Evolutionary conservation across 1,140 invertebrate genomes (phyloP).

Genomic region (Zaprionus tsacasi): DNA sequence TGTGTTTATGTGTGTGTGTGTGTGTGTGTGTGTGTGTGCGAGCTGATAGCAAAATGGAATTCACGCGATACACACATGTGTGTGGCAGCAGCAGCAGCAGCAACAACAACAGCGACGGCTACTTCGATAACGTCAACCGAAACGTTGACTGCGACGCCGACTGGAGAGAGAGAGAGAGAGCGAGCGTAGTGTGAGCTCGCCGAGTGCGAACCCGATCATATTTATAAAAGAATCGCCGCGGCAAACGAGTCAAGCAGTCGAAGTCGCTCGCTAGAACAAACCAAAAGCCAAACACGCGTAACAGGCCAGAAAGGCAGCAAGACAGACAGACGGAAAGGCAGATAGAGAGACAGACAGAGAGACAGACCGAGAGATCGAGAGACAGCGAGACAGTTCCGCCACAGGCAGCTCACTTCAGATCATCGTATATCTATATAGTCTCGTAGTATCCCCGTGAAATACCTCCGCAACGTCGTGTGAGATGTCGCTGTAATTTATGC

Average conservation of each 20-base stretch:
- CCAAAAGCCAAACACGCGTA: conserved; percentile 43
- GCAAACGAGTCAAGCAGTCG: conserved; percentile 74
- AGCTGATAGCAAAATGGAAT: conserved; percentile 69
- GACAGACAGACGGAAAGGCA: conserved; percentile 1
- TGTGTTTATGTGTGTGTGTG: conserved; percentile 53
- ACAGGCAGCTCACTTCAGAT: background rate
- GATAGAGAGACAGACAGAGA: too few species aligned
- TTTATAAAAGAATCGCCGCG: conserved; percentile 78
- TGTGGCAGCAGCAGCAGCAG: conserved; percentile 30
- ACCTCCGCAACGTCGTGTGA: conserved; percentile 20
- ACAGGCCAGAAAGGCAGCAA: conserved; percentile 9
- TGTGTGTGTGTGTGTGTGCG: conserved; percentile 14
- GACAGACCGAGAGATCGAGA: too few species aligned
- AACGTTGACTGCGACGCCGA: conserved; percentile 9
- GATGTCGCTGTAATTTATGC: conserved; percentile 29
- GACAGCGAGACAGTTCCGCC: too few species aligned
- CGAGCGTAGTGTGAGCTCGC: too few species aligned
- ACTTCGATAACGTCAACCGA: conserved; percentile 16
- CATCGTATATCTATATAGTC: background rate
- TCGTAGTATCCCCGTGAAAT: conserved; percentile 32
- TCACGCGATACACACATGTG: conserved; percentile 78
- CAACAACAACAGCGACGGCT: conserved; percentile 24
- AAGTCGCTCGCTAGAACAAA: conserved; percentile 74
- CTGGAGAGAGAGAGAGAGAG: conserved; percentile 1
- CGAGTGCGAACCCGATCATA: conserved; percentile 55